Evolutionary conservation across 2,888 invertebrate species (phyloP).

Genomic region (Stenurella melanura): DNA sequence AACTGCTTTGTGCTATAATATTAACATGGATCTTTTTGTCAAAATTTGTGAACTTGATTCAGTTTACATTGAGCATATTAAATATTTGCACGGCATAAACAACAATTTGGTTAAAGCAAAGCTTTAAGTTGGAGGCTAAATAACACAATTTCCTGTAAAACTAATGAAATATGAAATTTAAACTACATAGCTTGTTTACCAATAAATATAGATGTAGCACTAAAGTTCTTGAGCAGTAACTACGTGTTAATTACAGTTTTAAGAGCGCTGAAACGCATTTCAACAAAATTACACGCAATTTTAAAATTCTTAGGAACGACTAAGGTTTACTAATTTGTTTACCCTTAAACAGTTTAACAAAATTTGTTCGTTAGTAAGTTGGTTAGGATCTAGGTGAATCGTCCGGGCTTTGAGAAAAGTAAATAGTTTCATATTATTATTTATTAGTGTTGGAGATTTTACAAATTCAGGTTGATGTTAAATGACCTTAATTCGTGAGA

Average conservation of each 20-base stretch:
- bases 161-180: conserved; percentile 34
- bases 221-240: conserved; percentile 26
- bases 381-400: neutral
- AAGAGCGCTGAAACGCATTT: conserved; percentile 14
- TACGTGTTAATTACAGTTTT: conserved; percentile 25
- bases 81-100: conserved; percentile 32
- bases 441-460: neutral
- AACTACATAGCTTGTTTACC: conserved; percentile 35
- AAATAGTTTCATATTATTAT: neutral
- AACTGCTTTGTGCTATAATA: too few species aligned
- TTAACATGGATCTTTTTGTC: too few species aligned
- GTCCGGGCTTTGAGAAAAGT: neutral
- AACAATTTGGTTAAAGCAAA: conserved; percentile 20
- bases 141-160: conserved; percentile 42
- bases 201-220: conserved; percentile 30
- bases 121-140: conserved; percentile 32
- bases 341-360: neutral
- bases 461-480: neutral
- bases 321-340: conserved; percentile 21
- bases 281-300: conserved; percentile 26
- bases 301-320: conserved; percentile 12
- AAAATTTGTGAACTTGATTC: neutral
- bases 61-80: conserved; percentile 23
- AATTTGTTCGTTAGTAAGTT: neutral
- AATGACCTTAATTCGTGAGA: conserved; percentile 3